These are phyloP conservation scores for Enteromius treurensis DNA, from an alignment of 2,797 vertebrate species.

Conservation along the genomic window DNA sequence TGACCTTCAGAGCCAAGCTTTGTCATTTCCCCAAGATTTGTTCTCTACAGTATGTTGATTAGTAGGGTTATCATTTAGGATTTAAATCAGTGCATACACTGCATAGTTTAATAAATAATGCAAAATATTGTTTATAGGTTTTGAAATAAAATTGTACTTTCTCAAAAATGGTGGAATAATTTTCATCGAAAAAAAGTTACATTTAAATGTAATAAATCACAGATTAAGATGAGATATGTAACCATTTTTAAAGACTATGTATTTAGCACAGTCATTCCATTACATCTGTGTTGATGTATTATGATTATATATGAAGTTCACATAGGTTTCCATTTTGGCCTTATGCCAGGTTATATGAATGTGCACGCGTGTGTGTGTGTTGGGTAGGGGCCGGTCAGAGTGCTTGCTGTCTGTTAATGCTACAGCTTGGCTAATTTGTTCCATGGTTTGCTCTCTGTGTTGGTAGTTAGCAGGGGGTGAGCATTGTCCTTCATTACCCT, in stretches of 20 bases:
- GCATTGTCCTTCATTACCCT: slow-evolving; percentile 65
- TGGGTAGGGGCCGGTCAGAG: slow-evolving; percentile 20
- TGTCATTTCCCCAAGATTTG: background rate
- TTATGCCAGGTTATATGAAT: background rate
- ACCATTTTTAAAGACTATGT: background rate
- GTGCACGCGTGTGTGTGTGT: slow-evolving; percentile 7
- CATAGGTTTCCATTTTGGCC: background rate
- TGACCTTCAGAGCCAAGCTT: slow-evolving; percentile 11
- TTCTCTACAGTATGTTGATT: background rate
- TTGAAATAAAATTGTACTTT: background rate
- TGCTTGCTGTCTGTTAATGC: slow-evolving; percentile 50
- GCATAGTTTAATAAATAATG: background rate
- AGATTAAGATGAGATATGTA: background rate
- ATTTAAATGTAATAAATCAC: background rate
- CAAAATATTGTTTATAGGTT: background rate
- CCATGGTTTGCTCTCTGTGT: slow-evolving; percentile 55
- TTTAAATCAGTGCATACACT: background rate
- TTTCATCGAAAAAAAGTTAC: background rate
- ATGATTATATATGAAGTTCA: slow-evolving; percentile 2
- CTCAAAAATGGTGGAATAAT: background rate
- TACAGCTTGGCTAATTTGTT: slow-evolving; percentile 66
- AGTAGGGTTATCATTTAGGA: background rate
- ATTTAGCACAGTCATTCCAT: background rate
- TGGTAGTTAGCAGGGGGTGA: slow-evolving; percentile 55
- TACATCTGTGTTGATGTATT: background rate